These are phyloP conservation scores for Python bivittatus DNA, from an alignment of 2,113 vertebrate species.

Conservation along the genomic window DNA sequence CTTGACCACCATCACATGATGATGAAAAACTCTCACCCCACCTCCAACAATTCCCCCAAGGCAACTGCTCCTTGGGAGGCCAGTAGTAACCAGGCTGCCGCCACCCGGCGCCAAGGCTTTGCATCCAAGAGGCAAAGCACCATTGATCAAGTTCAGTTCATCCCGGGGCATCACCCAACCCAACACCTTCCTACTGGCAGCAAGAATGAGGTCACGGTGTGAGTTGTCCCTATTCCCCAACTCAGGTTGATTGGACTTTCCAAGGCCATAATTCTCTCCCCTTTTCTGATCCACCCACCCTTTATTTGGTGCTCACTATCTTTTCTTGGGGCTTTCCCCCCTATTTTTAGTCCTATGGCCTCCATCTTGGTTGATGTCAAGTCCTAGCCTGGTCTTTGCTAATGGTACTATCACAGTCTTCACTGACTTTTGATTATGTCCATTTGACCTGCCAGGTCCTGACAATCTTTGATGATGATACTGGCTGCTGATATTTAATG, in stretches of 20 bases:
- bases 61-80: constrained; percentile 52
- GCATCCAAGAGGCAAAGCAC: constrained; percentile 87
- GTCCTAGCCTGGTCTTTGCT: constrained; percentile 16
- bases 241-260: constrained; percentile 17
- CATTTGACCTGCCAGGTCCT: not conserved
- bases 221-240: constrained; percentile 45
- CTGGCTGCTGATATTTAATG: not conserved
- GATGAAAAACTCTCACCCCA: constrained; percentile 88
- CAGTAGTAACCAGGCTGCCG: constrained; percentile 75
- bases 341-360: constrained; percentile 12
- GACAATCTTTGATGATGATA: constrained; percentile 6
- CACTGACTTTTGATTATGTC: constrained; percentile 13
- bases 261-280: constrained; percentile 28
- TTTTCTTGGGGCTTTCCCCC: constrained; percentile 10
- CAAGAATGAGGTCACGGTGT: constrained; percentile 93
- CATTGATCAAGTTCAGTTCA: constrained; percentile 91
- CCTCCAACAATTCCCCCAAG: constrained; percentile 67
- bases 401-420: constrained; percentile 16
- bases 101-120: constrained; percentile 81
- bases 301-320: constrained; percentile 39
- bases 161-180: constrained; percentile 84
- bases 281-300: constrained; percentile 5
- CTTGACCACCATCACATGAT: constrained; percentile 86
- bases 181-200: constrained; percentile 73
- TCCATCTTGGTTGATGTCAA: constrained; percentile 17